These are phyloP conservation scores for Micropoecilia bifurca DNA, from an alignment of 2,797 vertebrate species.

Conservation along the genomic window DNA sequence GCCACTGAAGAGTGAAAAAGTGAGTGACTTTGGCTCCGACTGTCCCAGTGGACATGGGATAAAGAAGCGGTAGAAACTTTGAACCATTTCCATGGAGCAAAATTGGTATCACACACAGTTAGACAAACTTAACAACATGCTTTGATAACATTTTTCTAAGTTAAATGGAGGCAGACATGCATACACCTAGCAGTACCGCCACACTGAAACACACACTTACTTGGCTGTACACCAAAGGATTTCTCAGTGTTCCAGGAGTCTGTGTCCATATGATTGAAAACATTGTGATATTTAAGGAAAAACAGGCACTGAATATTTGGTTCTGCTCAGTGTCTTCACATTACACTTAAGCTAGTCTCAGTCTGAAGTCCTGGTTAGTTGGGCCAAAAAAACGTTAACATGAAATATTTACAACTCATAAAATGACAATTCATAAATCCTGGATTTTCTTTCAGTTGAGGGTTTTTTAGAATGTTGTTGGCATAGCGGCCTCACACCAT, in stretches of 20 bases:
- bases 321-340: constrained; percentile 60
- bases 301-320: constrained; percentile 58
- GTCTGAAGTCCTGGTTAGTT: neutral
- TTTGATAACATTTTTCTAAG: constrained; percentile 29
- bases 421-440: constrained; percentile 3
- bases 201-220: neutral
- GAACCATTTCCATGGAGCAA: constrained; percentile 28
- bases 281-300: neutral
- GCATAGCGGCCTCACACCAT: neutral
- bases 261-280: constrained; percentile 54
- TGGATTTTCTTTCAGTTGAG: constrained; percentile 24
- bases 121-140: constrained; percentile 23
- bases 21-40: neutral
- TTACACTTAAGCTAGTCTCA: constrained; percentile 14
- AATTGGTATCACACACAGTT: constrained; percentile 44
- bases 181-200: neutral
- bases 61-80: constrained; percentile 10
- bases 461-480: neutral
- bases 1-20: neutral
- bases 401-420: constrained; percentile 35
- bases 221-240: constrained; percentile 44
- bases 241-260: constrained; percentile 42
- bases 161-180: constrained; percentile 26
- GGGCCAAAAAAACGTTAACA: constrained; percentile 13
- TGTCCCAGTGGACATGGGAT: neutral